Conservation (phyloP, 2,113 vertebrate genomes). For the Anoura caudifer region DNA sequence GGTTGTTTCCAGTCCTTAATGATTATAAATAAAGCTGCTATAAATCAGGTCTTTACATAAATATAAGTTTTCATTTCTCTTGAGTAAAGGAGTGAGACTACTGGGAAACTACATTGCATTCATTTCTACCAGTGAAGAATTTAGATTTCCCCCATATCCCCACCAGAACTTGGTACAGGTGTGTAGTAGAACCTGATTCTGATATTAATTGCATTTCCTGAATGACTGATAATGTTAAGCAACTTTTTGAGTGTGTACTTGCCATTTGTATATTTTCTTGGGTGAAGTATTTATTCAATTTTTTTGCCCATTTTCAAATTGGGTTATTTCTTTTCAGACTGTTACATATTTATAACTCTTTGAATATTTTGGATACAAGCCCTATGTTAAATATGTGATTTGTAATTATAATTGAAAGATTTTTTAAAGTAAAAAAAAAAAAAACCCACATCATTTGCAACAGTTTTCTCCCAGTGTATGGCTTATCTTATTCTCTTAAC, state of each 20-base stretch:
- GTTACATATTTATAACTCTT: neutral
- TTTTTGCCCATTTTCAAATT: neutral
- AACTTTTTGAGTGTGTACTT: neutral
- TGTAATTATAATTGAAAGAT: neutral
- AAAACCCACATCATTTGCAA: neutral
- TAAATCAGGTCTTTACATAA: neutral
- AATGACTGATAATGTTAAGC: neutral
- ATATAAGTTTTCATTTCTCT: neutral
- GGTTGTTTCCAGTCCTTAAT: neutral
- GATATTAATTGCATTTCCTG: neutral
- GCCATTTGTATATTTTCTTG: neutral
- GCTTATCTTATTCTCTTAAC: neutral
- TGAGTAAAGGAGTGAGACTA: neutral
- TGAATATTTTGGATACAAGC: neutral
- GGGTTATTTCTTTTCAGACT: neutral
- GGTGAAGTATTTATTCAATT: neutral
- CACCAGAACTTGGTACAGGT: neutral
- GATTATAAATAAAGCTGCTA: neutral
- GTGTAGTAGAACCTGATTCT: neutral
- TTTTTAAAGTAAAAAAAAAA: neutral
- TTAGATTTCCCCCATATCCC: neutral
- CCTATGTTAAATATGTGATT: neutral
- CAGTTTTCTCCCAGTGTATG: neutral
- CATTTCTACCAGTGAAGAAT: neutral
- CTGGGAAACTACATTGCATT: neutral